Percentiles rank a stretch among this genome's conserved stretches.
Evolutionary conservation across 2,797 vertebrate genomes (phyloP).

Genomic region (Halcyon chelicuti): DNA sequence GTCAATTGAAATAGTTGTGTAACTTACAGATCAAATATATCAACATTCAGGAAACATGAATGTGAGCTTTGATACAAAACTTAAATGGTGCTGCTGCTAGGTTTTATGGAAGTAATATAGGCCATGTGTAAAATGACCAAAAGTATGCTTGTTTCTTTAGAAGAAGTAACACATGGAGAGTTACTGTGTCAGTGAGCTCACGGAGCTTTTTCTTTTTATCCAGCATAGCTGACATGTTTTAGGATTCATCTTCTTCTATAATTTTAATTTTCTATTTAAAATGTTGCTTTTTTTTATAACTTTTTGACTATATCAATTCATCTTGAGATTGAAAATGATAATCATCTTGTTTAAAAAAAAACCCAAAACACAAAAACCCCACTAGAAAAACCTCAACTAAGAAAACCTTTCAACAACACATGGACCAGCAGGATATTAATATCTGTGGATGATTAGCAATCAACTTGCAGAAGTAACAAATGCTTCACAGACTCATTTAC

Average conservation of each 20-base stretch:
- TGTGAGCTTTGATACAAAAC: not conserved
- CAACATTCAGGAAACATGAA: not conserved
- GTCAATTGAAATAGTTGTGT: not conserved
- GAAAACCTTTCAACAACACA: not conserved
- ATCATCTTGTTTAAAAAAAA: not conserved
- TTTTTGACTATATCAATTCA: not conserved
- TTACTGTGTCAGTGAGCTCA: not conserved
- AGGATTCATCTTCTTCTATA: not conserved
- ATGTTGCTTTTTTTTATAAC: not conserved
- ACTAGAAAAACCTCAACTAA: not conserved
- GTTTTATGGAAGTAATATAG: not conserved
- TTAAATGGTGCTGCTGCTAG: not conserved
- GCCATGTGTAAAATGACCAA: not conserved
- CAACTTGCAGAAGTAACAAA: conserved; percentile 5
- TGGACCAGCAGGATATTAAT: conserved; percentile 5
- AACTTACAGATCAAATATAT: not conserved
- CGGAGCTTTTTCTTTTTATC: not conserved
- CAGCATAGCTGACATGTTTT: not conserved
- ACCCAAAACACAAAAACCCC: not conserved
- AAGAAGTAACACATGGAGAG: not conserved
- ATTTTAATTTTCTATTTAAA: conserved; percentile 13
- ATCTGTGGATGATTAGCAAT: conserved; percentile 16
- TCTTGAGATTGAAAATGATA: not conserved
- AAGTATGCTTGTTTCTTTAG: not conserved
- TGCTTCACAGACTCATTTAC: not conserved